Conservation (phyloP, 1,140 invertebrate species). For the Ostrea denselamellosa region DNA sequence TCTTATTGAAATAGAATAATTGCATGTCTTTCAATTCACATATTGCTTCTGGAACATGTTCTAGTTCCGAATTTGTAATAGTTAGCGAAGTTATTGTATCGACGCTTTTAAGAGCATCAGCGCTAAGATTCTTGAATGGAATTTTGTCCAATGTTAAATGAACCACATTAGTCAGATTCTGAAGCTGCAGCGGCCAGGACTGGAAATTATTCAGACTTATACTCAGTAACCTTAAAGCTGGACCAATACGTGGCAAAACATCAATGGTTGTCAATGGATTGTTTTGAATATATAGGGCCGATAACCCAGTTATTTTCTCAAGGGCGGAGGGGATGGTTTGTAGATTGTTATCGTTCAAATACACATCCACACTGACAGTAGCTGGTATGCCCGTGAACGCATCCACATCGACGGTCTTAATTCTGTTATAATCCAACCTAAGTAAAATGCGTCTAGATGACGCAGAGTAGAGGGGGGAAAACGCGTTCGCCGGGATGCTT, state of each 20-base stretch:
- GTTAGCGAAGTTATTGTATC: not conserved
- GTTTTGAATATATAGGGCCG: not conserved
- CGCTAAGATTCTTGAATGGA: not conserved
- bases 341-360: slow-evolving; percentile 2
- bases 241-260: not conserved
- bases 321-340: not conserved
- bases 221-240: not conserved
- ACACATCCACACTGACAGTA: not conserved
- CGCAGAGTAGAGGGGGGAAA: not conserved
- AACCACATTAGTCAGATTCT: not conserved
- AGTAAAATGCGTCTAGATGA: slow-evolving; percentile 22
- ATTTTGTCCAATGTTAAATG: slow-evolving; percentile 11
- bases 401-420: not conserved
- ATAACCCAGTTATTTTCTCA: slow-evolving; percentile 4
- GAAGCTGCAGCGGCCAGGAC: not conserved
- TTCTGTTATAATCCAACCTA: not conserved
- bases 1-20: slow-evolving; percentile 3
- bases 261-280: not conserved
- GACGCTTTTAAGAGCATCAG: not conserved
- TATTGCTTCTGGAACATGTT: slow-evolving; percentile 4
- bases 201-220: not conserved
- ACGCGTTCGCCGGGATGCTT: slow-evolving; percentile 1
- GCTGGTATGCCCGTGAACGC: not conserved
- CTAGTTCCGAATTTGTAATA: not conserved
- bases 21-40: not conserved